Base-by-base conservation (phyloP, 2,888 invertebrate genomes). In the Pardosa pseudoannulata region DNA sequence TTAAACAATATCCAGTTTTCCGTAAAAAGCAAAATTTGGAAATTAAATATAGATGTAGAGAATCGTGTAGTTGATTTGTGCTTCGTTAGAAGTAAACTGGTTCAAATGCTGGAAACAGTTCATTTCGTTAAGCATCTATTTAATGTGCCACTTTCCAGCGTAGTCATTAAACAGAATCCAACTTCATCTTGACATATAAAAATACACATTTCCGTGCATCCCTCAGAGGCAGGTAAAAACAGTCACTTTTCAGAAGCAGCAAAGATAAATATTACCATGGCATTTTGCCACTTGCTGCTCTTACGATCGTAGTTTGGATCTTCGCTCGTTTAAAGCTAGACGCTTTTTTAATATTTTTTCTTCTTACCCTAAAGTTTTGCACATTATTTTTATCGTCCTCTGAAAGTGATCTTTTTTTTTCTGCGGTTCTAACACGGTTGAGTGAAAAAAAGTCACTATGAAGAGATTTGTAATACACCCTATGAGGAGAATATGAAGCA, bases 231-330 rank as follows among this genome's bases (percentile, higher is more conserved):
- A 70, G 70, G 70, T 70, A 32, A 70, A 70, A 70, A 32, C 39
- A 70, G 27, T 13, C 27, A 23, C 32, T 70, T 70, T 70, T 70
- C 39, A 27, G 41, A 70, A 39, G 27, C 27, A 39, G 39, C 32
- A 36, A 70, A 70, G 70, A 70, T 70, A 70, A 70, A 70, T 70
- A 70, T 70, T 70, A 19, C 41, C 39, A 39, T 70, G 70, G 70
- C 70, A 70, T 32, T 70, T 70, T 70, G 70, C 70, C 70, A 70
- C 70, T 70, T 41, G 70, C 70, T 36, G 36, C 32, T 23, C 67
- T 16, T 32, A 16, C 56, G 23, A 56, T 56, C 23, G 56, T 23
- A 70, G 23, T 16, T 70, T 70, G 27, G 16, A 70, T 31, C 70
- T 32, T 19, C 70, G 41, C 41, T 70, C 41, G n/a, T 70, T 70